These are phyloP conservation scores for Enteromius paludinosus DNA, from an alignment of 2,797 vertebrate genomes.

Conservation along the genomic window DNA sequence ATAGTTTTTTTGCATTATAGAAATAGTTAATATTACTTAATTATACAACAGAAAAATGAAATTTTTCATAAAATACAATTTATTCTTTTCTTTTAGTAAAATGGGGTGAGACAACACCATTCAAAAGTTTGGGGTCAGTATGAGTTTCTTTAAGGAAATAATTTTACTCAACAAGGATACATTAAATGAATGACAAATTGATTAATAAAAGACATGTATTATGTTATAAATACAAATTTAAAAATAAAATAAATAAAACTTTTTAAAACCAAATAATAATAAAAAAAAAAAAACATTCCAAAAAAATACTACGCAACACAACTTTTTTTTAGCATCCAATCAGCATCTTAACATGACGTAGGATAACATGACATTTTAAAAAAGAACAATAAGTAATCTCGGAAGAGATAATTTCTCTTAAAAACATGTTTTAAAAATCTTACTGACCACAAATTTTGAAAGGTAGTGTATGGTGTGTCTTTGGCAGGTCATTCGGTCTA, in stretches of 20 bases:
- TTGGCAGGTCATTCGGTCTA: not conserved
- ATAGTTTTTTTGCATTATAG: not conserved
- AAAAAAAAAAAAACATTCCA: not conserved
- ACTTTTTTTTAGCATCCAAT: not conserved
- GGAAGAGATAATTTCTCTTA: too few species aligned
- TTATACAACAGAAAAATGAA: not conserved
- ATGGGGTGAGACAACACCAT: not conserved
- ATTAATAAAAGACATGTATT: not conserved
- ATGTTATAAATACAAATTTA: not conserved
- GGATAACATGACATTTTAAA: not conserved
- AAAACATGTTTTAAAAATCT: not conserved
- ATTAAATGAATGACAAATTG: not conserved
- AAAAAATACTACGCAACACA: not conserved
- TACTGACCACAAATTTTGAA: not conserved
- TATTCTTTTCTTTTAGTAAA: not conserved
- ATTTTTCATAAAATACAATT: not conserved
- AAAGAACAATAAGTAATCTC: too few species aligned
- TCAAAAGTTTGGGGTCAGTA: slow-evolving; percentile 8
- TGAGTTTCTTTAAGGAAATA: not conserved
- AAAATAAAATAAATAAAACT: not conserved
- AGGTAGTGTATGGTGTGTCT: not conserved
- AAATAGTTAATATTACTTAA: not conserved
- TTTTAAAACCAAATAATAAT: not conserved
- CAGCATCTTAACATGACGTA: not conserved
- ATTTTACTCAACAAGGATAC: not conserved